Base-by-base conservation (phyloP, 2,113 vertebrate species). In the Sorex araneus region DNA sequence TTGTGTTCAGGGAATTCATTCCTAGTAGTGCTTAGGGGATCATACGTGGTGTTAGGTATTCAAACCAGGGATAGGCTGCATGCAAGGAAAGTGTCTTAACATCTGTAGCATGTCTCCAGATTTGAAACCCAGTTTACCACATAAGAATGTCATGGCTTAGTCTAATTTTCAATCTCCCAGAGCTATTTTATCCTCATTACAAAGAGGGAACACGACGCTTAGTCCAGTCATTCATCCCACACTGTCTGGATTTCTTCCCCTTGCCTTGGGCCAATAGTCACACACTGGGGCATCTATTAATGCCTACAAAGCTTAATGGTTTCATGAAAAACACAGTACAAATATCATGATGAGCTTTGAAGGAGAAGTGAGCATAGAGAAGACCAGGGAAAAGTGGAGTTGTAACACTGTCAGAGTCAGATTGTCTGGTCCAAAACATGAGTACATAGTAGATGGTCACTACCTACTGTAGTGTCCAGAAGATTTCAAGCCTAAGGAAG, bases 271-370 rank as follows among this genome's bases (percentile, higher is more conserved):
- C 5, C 4, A 25, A 23, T 19, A 28, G 11, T 4, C 4, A 12
- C 13, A 78, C 12, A 16, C 23, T 21, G 9, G 3, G 10, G 2
- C 16, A 28, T 66, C 2, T 34, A 11, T 32, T 40, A 34, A 69
- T 73, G 43, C 2, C 3, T 27, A 6, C 27, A 2, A 1, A 28
- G 10, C 16, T n/a, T 27, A 16, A n/a, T 10, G 6, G 32, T 57
- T 36, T 16, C 11, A 19, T 0, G 3, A 15, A 47, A 8, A 67
- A 34, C 57, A 18, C 3, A 9, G 3, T 30, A 0, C 9, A 8
- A 0, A 11, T 27, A 7, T 25, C 3, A 8, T 1, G 23, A 28
- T 30, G 25, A 71, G 27, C 9, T 6, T 0, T 25, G 78, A 73
- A 50, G 8, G 69, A 40, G 50, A 57, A 80, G 32, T 3, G 3